Base-by-base conservation (phyloP, 2,888 invertebrate species). In the Lapara coniferarum region DNA sequence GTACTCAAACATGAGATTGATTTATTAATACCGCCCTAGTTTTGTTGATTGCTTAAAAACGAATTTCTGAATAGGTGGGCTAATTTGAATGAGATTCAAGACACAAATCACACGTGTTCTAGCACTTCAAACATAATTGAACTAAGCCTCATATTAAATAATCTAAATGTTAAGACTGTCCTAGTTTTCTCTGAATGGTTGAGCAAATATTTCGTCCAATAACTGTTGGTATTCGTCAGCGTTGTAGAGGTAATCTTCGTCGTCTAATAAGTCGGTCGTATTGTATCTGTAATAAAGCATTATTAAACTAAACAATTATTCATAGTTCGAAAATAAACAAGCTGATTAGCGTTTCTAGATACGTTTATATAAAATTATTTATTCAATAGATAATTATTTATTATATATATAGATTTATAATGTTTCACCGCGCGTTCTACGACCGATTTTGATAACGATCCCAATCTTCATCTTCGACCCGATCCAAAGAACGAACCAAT, bases 161-260 rank as follows among this genome's bases (percentile, higher is more conserved):
- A 63, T 19, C 46, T 12, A 57, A 14, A 37, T 57, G 16, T 46
- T 44, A 7, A 37, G 30, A 30, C 30, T n/a, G 10, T 46, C 51
- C 80, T 90, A 91, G 81, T 90, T 90, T 75, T 90, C 89, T 88
- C 91, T 91, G 83, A 89, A 88, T 10, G 91, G 91, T 89, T 93
- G 93, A 91, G 93, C 93, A 92, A 93, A 92, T 84, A 93, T 92
- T 85, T 93, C 92, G 78, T 91, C 91, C 46, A 93, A 78, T 70
- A 92, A 78, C 76, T 91, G 89, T 82, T 93, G 92, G 72, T 93
- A 93, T 78, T 93, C 93, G 69, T 92, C 91, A 0, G 89, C 85
- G 69, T 90, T 91, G 78, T 92, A 92, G 44, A 92, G 79, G 75
- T 92, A 90, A 74, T 92, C 92, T 78, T 93, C 92, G 66, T 92